Base-by-base conservation (phyloP, 2,888 invertebrate species). In the Ctena decussata region DNA sequence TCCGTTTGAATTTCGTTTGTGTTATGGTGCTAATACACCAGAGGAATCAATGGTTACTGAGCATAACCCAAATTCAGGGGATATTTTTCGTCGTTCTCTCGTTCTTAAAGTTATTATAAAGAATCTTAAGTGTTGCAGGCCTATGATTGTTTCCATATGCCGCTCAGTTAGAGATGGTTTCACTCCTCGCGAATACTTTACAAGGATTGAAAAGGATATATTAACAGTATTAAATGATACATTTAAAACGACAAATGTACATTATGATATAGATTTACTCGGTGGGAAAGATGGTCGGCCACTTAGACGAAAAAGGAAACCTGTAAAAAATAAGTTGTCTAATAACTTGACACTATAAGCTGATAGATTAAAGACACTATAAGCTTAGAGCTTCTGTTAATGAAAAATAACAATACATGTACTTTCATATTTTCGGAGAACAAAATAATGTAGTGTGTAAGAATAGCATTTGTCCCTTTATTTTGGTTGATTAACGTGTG, bases 151-250 rank as follows among this genome's bases (percentile, higher is more conserved):
- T 11, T 94, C 94, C 3, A 78, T 95, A 0, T 92, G 92, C 75
- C 77, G 95, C n/a, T 95, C 95, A 0, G 89, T 93, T 24, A 78
- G 95, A 60, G 94, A 94, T 77, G 95, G 95, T 0, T 95, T 93
- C 81, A 94, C 93, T 1, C 95, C 95, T 1, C 90, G 93, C 74
- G 53, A 89, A 27, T 86, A 87, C 49, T 93, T 92, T 74, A 80
- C 75, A 49, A 78, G 76, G 5, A 93, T 94, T 39, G 94, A 95
- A 78, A 75, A 75, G 30, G 89, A 89, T 41, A 85, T 94, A 5
- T 49, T 94, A 6, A 60, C 74, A 18, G 72, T 77, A 27, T 57
- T 94, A 27, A 80, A 87, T 24, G 18, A 75, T 1, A 85, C 85
- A 11, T 91, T 86, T 57, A 75, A 75, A 18, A 53, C 85, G 18